Percentiles rank a stretch among this genome's conserved stretches.
These are phyloP conservation scores for Gastracanthus pulcherrimus DNA, from an alignment of 2,888 invertebrate genomes.

Conservation along the genomic window DNA sequence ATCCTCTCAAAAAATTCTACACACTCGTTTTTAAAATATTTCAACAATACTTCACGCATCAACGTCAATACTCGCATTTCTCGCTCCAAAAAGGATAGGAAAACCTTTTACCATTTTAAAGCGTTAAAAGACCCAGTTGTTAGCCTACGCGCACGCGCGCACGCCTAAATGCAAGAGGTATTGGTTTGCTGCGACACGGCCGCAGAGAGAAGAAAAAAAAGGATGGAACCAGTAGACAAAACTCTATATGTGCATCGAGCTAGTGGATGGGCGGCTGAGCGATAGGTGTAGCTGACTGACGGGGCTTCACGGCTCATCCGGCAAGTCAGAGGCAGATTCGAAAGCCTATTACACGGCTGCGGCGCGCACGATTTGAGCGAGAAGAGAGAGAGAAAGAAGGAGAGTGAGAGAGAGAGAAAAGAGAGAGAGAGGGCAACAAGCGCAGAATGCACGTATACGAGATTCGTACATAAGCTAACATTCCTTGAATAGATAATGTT, in stretches of 20 bases:
- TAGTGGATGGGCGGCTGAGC: too few species aligned
- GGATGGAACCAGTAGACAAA: background rate
- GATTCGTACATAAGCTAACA: too few species aligned
- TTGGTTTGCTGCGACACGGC: too few species aligned
- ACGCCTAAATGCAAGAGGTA: background rate
- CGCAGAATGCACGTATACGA: too few species aligned
- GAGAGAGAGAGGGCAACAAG: background rate
- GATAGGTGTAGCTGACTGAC: background rate
- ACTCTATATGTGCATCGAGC: too few species aligned
- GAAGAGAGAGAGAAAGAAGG: background rate
- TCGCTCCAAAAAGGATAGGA: too few species aligned
- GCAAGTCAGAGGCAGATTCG: background rate
- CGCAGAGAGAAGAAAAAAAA: background rate
- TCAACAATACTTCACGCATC: too few species aligned
- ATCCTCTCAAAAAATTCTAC: too few species aligned
- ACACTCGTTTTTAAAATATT: too few species aligned
- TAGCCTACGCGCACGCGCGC: background rate
- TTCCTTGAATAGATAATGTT: too few species aligned
- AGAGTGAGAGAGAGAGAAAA: background rate
- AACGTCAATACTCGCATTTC: too few species aligned
- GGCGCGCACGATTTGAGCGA: background rate
- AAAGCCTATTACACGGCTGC: slow-evolving; percentile 14
- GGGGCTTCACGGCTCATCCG: slow-evolving; percentile 3
- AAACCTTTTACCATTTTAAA: too few species aligned
- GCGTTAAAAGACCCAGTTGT: background rate